Evolutionary conservation across 2,797 vertebrate genomes (phyloP).

Genomic region (Menidia menidia): DNA sequence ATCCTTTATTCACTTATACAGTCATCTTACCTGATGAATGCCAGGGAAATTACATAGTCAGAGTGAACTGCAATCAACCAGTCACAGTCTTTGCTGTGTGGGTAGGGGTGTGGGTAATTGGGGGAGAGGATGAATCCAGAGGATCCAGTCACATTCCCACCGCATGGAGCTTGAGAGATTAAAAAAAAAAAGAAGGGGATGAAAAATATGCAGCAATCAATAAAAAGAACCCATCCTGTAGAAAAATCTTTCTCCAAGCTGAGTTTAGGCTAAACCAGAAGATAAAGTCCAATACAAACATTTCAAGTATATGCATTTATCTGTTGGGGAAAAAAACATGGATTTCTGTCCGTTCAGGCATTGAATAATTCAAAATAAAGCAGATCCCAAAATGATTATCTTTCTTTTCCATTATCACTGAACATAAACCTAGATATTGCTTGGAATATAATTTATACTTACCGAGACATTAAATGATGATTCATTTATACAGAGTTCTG

Average conservation of each 20-base stretch:
- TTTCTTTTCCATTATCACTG: neutral
- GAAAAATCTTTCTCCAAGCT: constrained; percentile 17
- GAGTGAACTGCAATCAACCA: constrained; percentile 94
- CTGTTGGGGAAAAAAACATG: neutral
- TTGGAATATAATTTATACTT: neutral
- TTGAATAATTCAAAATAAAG: too few relatives aligned
- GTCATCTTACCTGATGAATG: constrained; percentile 92
- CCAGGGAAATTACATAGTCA: constrained; percentile 97
- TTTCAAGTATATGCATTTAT: neutral
- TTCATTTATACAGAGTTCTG: constrained; percentile 1
- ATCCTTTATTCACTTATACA: neutral
- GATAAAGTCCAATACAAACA: neutral
- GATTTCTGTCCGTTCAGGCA: too few relatives aligned
- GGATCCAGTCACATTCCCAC: constrained; percentile 96
- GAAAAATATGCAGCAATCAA: constrained; percentile 3
- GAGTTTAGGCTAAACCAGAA: constrained; percentile 8
- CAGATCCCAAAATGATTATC: neutral
- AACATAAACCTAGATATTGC: neutral
- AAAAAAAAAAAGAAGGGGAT: constrained; percentile 8
- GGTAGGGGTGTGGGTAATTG: constrained; percentile 95
- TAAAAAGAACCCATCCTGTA: constrained; percentile 4
- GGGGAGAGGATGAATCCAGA: constrained; percentile 97
- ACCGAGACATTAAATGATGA: neutral
- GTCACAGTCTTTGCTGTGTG: constrained; percentile 97
- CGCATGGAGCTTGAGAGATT: constrained; percentile 91